Conservation (phyloP, 2,113 vertebrate species). For the Boleophthalmus pectinirostris region DNA sequence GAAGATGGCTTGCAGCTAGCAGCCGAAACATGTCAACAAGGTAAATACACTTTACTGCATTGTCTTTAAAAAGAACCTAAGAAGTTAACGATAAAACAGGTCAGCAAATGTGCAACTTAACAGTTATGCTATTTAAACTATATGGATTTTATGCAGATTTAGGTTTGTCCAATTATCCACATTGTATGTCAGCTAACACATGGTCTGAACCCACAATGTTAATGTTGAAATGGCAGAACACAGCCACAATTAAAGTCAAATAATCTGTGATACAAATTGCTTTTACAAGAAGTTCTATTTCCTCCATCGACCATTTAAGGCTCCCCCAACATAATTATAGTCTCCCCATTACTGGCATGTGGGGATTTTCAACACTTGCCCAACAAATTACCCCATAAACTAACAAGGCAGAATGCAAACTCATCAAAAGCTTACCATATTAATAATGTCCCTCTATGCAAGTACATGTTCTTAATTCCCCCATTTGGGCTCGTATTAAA, state of each 20-base stretch:
- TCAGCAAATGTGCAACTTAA: too few species aligned
- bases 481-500: slow-evolving; percentile 1
- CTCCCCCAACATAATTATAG: neutral
- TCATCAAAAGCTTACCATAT: neutral
- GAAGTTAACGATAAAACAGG: too few species aligned
- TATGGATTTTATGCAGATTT: too few species aligned
- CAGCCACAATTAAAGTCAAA: neutral
- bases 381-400: neutral
- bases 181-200: neutral
- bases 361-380: neutral
- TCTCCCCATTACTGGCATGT: neutral
- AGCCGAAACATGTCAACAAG: too few species aligned
- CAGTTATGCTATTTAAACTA: too few species aligned
- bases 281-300: neutral
- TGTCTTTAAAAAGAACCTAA: too few species aligned
- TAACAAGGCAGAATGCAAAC: slow-evolving; percentile 8
- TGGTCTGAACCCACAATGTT: too few species aligned
- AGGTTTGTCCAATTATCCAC: too few species aligned
- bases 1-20: too few species aligned
- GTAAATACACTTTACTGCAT: too few species aligned
- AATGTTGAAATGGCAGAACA: neutral
- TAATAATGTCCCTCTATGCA: neutral
- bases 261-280: neutral
- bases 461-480: slow-evolving; percentile 1
- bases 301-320: neutral